A percentile compares a stretch with the other conserved stretches of the same genome.
phyloP scores from a whole-genome alignment of 2,113 vertebrate species.

The Isichthys henryi region DNA sequence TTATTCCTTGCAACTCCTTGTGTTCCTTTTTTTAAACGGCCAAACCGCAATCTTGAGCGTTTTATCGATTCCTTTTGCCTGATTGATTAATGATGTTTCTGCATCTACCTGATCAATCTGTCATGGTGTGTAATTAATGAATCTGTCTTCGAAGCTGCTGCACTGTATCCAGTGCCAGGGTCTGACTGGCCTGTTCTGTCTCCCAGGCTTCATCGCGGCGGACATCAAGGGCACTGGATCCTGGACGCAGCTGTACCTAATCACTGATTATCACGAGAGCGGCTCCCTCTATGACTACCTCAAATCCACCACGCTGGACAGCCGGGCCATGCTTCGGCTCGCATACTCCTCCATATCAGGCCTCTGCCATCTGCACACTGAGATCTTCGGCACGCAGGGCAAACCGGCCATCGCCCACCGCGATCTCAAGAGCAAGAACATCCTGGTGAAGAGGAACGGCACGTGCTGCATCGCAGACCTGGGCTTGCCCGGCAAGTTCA shows the following conservation, averaged over 20 bases:
- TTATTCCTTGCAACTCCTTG: neutral
- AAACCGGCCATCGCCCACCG: constrained; percentile 94
- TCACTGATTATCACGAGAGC: constrained; percentile 93
- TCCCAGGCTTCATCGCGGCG: constrained; percentile 87
- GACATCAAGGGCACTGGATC: constrained; percentile 97
- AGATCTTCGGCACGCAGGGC: constrained; percentile 95
- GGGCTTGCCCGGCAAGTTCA: constrained; percentile 92
- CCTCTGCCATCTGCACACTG: constrained; percentile 89
- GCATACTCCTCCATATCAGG: constrained; percentile 88
- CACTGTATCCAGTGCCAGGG: neutral
- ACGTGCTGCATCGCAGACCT: constrained; percentile 93
- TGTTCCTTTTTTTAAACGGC: neutral
- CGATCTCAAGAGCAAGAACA: constrained; percentile 96
- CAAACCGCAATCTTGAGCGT: neutral
- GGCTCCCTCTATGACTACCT: constrained; percentile 94
- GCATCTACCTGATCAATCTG: neutral
- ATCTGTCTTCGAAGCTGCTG: neutral
- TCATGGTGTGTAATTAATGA: neutral
- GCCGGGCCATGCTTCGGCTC: constrained; percentile 81
- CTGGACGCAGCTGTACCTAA: constrained; percentile 94
- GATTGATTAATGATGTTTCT: neutral
- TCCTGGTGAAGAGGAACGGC: constrained; percentile 93
- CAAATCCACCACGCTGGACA: constrained; percentile 87
- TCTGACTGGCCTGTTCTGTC: neutral
- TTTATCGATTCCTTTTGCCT: neutral